Evolutionary conservation across 1,140 invertebrate species (phyloP), one percentile per base, ranked within the genome.

Genomic region (Limonius californicus): DNA sequence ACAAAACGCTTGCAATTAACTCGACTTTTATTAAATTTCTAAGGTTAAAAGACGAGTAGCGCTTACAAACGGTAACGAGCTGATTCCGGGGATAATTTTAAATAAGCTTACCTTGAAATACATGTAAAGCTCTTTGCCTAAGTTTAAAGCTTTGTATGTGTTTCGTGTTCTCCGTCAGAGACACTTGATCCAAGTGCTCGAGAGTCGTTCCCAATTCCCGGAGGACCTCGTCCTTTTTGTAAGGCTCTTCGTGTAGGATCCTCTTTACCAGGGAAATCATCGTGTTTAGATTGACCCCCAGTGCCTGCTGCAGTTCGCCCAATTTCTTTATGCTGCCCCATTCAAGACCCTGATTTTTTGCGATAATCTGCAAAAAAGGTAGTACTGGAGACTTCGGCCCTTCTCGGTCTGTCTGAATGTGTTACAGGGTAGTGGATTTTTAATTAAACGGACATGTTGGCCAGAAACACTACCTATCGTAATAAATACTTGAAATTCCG

Each of bases 121-220:
- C 97, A 75, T 99, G 97, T 11, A 87, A 76, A 1, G 92, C 92
- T 66, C 97, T 82, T 70, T 97, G 86, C 63, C 83, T 80, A 3
- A 98, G 78, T 75, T 93, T 90, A 76, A 98, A 96, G 60, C 80
- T 79, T 61, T 83, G 75, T 50, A 90, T 79, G 65, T 87, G 75
- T 62, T 78, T 82, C 15, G 90, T 91, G 69, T 91, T 88, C 56
- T 78, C 75, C 56, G 88, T 87, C 12, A 93, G 79, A 57, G 85
- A 89, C 56, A 79, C 74, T 43, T 83, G 70, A 65, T 85, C 81
- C 63, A 98, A 77, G 67, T 87, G 83, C 32, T 86, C 78, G 65
- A 83, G 78, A 32, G 78, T 83, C 0, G 91, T 83, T 15, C 80
- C 81, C 55, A 97, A 80, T 47, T 86, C 74, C 32, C 77, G 63